phyloP scores from a whole-genome alignment of 2,797 vertebrate species.

The Anguilla anguilla region DNA sequence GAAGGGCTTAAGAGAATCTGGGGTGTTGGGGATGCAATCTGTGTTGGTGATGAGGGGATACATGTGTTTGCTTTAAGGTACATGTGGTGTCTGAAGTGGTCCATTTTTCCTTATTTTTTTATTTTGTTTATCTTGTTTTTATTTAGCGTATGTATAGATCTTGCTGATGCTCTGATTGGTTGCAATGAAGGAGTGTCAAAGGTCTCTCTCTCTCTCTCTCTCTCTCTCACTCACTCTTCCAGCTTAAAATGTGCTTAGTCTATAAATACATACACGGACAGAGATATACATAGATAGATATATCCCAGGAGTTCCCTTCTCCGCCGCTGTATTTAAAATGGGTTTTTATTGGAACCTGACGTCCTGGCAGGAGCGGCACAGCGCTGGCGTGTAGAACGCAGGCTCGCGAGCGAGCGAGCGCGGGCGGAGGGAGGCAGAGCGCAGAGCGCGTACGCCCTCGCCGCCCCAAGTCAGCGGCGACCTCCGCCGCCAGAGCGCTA shows the following conservation, averaged over 20 bases:
- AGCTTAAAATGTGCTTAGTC: neutral
- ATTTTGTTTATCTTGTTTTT: no score
- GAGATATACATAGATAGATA: slow-evolving; percentile 14
- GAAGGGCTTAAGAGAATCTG: no score
- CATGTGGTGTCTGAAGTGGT: no score
- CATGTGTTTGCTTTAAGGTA: no score
- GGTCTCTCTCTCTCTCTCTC: neutral
- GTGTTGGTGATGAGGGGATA: no score
- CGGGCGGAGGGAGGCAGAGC: neutral
- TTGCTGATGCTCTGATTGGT: no score
- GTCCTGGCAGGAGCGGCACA: neutral
- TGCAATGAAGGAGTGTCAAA: no score
- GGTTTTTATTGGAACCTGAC: neutral
- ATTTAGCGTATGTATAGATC: no score
- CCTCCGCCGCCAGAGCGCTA: neutral
- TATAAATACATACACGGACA: slow-evolving; percentile 3
- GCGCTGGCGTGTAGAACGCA: neutral
- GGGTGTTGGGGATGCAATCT: no score
- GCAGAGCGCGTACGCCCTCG: neutral
- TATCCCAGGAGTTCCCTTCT: neutral
- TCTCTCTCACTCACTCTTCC: neutral
- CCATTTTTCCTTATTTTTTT: no score
- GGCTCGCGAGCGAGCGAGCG: neutral
- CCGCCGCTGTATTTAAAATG: neutral
- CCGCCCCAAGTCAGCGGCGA: neutral